Percentiles rank a stretch among this genome's conserved stretches.
Evolutionary conservation across 2,113 vertebrate species (phyloP).

Genomic region (Caranx ignobilis): DNA sequence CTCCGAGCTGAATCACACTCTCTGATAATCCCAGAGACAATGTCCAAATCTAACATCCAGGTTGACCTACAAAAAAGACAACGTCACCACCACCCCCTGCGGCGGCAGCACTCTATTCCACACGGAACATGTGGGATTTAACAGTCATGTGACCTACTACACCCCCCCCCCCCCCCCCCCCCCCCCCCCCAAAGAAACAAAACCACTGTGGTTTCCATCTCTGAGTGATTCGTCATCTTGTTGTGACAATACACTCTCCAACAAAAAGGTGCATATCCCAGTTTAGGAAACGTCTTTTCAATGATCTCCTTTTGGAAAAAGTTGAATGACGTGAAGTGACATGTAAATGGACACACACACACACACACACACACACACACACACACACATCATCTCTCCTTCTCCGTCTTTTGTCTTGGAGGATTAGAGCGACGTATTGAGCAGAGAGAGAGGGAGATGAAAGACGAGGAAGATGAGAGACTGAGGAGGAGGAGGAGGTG

Average conservation of each 20-base stretch:
- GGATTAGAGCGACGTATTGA: constrained; percentile 1
- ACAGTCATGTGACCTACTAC: no score
- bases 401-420: constrained; percentile 32
- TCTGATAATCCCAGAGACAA: no score
- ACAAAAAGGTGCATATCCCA: neutral
- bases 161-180: no score
- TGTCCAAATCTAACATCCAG: no score
- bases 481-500: constrained; percentile 11
- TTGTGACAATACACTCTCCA: constrained; percentile 9
- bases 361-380: neutral
- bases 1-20: no score
- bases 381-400: neutral
- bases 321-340: neutral
- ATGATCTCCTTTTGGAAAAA: constrained; percentile 4
- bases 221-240: neutral
- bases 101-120: neutral
- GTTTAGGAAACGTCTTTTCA: constrained; percentile 28
- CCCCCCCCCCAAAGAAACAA: no score
- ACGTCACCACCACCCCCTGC: no score
- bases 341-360: neutral
- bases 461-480: constrained; percentile 39
- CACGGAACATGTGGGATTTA: neutral
- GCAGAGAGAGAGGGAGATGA: constrained; percentile 25
- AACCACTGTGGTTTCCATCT: neutral
- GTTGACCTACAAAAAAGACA: no score